These are phyloP conservation scores for Acanthopagrus latus DNA, from an alignment of 2,797 vertebrate genomes.

Conservation along the genomic window DNA sequence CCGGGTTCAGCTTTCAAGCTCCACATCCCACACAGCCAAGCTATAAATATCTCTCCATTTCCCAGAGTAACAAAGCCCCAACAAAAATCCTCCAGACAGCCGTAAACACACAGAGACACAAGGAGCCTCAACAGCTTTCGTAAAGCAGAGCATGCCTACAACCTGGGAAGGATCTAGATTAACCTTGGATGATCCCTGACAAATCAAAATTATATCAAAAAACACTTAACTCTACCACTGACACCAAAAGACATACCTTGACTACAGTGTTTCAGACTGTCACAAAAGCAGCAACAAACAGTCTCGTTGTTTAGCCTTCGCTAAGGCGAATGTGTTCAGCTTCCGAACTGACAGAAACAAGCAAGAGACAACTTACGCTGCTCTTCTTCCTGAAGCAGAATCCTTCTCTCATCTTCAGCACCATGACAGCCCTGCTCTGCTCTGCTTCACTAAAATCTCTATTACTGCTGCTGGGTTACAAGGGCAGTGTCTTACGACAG, in stretches of 20 bases:
- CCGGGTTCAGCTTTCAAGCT: constrained; percentile 44
- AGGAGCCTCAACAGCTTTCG: neutral
- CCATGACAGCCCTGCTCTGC: constrained; percentile 45
- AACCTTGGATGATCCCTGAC: constrained; percentile 2
- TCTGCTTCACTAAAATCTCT: constrained; percentile 28
- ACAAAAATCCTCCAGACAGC: constrained; percentile 54
- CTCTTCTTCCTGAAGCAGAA: constrained; percentile 48
- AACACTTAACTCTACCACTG: neutral
- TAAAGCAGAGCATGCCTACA: neutral
- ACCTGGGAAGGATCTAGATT: neutral
- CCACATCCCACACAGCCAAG: constrained; percentile 58
- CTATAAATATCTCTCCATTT: constrained; percentile 78
- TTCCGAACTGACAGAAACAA: constrained; percentile 2
- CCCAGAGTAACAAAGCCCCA: constrained; percentile 53
- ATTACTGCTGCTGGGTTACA: neutral
- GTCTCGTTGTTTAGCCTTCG: too few relatives aligned
- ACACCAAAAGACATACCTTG: neutral
- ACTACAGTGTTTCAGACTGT: neutral
- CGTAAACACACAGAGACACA: constrained; percentile 20
- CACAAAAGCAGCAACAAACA: neutral
- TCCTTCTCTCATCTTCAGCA: constrained; percentile 51
- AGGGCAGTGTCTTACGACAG: neutral
- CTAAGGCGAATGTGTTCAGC: too few relatives aligned
- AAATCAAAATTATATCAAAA: neutral
- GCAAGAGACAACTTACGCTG: constrained; percentile 45